Conservation (phyloP, 2,797 vertebrate species). For the Halcyon badia region DNA sequence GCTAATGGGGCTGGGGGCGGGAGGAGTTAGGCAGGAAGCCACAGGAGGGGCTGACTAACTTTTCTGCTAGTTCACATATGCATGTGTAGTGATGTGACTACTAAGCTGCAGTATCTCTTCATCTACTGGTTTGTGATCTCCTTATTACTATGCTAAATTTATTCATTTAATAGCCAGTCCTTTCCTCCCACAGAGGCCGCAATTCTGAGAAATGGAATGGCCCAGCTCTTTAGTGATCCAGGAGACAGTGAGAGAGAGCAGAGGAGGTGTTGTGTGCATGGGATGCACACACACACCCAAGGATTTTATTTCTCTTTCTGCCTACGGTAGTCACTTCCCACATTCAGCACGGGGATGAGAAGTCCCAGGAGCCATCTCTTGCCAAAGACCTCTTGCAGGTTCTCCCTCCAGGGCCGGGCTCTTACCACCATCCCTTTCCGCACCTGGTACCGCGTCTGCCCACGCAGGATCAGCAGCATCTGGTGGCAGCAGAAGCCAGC, state of each 20-base stretch:
- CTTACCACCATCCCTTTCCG: conserved; percentile 87
- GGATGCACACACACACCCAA: fast-evolving
- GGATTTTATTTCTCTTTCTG: conserved; percentile 79
- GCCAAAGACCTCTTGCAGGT: conserved; percentile 95
- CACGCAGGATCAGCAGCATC: conserved; percentile 92
- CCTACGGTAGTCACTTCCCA: conserved; percentile 80
- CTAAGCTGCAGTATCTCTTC: conserved; percentile 28
- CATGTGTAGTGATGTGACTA: conserved; percentile 52
- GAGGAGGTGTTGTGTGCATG: neutral
- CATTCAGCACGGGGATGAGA: conserved; percentile 90
- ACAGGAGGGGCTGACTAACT: neutral
- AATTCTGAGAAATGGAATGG: neutral
- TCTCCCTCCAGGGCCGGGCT: conserved; percentile 87
- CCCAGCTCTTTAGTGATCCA: conserved; percentile 15
- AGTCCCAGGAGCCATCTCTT: conserved; percentile 93
- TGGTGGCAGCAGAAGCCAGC: conserved; percentile 98
- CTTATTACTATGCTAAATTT: conserved; percentile 31
- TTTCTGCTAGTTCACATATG: neutral
- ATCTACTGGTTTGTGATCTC: conserved; percentile 23
- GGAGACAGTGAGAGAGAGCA: conserved; percentile 7
- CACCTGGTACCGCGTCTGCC: conserved; percentile 93
- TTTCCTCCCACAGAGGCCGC: conserved; percentile 1
- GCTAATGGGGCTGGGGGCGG: neutral
- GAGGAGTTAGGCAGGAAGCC: neutral
- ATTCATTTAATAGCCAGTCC: conserved; percentile 3